phyloP scores from a whole-genome alignment of 2,888 invertebrate species.

The Thecophora atra region DNA sequence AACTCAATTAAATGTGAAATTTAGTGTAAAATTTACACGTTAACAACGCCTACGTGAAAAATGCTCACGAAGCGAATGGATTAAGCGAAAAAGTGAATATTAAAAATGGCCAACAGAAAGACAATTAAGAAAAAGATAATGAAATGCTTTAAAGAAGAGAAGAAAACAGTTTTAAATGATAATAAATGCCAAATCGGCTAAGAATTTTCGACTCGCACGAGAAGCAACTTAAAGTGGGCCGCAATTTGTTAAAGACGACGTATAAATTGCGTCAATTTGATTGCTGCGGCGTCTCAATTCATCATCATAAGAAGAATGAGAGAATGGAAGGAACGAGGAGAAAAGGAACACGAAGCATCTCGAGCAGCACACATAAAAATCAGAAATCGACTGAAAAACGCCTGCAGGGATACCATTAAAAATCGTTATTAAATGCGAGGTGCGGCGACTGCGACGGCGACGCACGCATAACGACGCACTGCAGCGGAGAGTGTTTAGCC shows the following conservation, averaged over 20 bases:
- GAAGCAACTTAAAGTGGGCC: not conserved
- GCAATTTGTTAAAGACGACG: constrained; percentile 9
- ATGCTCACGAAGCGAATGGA: not conserved
- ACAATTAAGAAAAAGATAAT: not conserved
- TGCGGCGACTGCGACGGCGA: not conserved
- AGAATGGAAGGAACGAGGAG: not conserved
- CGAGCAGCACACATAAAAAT: constrained; percentile 28
- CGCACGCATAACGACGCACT: constrained; percentile 22
- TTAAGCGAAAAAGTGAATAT: not conserved
- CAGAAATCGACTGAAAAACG: constrained; percentile 8
- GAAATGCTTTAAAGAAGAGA: not conserved
- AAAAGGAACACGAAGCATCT: not conserved
- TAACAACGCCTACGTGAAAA: not conserved
- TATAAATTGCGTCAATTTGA: constrained; percentile 12
- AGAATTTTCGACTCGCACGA: not conserved
- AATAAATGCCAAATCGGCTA: constrained; percentile 4
- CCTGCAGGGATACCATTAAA: constrained; percentile 34
- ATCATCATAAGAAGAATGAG: not conserved
- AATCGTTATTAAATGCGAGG: constrained; percentile 33
- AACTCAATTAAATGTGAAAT: constrained; percentile 21
- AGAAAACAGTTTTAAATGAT: too few relatives aligned
- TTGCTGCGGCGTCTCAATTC: not conserved
- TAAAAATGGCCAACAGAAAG: not conserved
- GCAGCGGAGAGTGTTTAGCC: constrained; percentile 1
- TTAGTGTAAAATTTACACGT: constrained; percentile 20